A percentile compares a stretch with the other conserved stretches of the same genome.
Evolutionary conservation across 2,797 vertebrate species (phyloP).

Genomic region (Neosilurus mollespiculum): DNA sequence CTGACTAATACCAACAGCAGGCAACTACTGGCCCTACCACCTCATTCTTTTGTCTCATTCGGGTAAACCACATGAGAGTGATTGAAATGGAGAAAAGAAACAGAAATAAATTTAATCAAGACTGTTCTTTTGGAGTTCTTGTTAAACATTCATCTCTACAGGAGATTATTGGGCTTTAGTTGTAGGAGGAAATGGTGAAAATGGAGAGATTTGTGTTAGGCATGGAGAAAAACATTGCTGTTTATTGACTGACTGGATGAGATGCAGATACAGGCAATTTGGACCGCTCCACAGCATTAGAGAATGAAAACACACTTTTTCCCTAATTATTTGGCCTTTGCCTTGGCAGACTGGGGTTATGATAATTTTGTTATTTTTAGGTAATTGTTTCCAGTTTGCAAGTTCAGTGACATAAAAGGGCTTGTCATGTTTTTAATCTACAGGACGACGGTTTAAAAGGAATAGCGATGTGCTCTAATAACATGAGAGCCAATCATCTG

Average conservation of each 20-base stretch:
- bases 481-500: conserved; percentile 55
- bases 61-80: conserved; percentile 32
- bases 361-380: conserved; percentile 66
- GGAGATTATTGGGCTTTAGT: conserved; percentile 48
- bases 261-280: conserved; percentile 57
- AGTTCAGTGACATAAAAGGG: conserved; percentile 61
- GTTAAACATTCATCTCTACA: conserved; percentile 57
- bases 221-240: conserved; percentile 43
- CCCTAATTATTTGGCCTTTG: conserved; percentile 65
- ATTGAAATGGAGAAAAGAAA: conserved; percentile 44
- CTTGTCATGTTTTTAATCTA: conserved; percentile 63
- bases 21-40: not conserved
- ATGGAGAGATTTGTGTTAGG: conserved; percentile 15
- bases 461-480: conserved; percentile 58
- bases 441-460: conserved; percentile 54
- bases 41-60: not conserved
- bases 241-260: conserved; percentile 59
- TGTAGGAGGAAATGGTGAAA: conserved; percentile 44
- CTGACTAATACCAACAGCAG: conserved; percentile 3
- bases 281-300: conserved; percentile 52
- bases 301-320: conserved; percentile 65
- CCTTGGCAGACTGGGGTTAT: conserved; percentile 61
- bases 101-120: conserved; percentile 58
- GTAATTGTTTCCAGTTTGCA: conserved; percentile 66
- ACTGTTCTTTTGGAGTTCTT: conserved; percentile 50